A percentile compares a stretch with the other conserved stretches of the same genome.
These are phyloP conservation scores for Pachydiplax longipennis DNA, from an alignment of 2,888 invertebrate genomes.

Conservation along the genomic window DNA sequence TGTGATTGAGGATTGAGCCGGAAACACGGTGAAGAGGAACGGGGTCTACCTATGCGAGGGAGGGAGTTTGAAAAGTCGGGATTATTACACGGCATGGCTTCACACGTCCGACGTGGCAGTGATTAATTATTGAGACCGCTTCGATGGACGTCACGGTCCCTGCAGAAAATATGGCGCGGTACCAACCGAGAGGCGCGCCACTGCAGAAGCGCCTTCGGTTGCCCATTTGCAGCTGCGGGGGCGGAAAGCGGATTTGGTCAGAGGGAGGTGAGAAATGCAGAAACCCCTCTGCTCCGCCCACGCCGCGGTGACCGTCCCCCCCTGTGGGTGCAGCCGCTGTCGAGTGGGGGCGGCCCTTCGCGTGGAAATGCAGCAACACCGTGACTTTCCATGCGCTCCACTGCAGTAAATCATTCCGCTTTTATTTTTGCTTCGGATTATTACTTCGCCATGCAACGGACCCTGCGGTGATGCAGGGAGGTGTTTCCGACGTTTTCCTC, in stretches of 20 bases:
- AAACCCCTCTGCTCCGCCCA: not conserved
- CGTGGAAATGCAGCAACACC: constrained; percentile 1
- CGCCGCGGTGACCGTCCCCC: not conserved
- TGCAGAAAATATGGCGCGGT: not conserved
- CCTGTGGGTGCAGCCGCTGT: not conserved
- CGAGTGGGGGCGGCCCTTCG: not conserved
- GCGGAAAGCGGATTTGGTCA: not conserved
- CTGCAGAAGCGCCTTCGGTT: not conserved
- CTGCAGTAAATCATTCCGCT: not conserved
- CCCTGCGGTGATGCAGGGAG: not conserved
- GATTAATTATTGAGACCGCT: not conserved
- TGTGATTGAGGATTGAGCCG: not conserved
- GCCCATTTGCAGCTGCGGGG: not conserved
- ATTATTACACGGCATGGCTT: not conserved
- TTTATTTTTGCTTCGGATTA: not conserved
- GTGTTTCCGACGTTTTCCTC: not conserved
- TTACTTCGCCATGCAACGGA: not conserved
- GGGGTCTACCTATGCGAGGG: not conserved
- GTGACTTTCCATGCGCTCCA: not conserved
- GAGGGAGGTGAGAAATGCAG: not conserved
- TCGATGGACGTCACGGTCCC: not conserved
- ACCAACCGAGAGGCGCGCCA: not conserved
- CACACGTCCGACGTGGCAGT: not conserved
- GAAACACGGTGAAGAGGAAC: not conserved
- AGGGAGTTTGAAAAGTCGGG: not conserved